These are phyloP conservation scores for Aelia acuminata DNA, from an alignment of 2,888 invertebrate species.

Conservation along the genomic window DNA sequence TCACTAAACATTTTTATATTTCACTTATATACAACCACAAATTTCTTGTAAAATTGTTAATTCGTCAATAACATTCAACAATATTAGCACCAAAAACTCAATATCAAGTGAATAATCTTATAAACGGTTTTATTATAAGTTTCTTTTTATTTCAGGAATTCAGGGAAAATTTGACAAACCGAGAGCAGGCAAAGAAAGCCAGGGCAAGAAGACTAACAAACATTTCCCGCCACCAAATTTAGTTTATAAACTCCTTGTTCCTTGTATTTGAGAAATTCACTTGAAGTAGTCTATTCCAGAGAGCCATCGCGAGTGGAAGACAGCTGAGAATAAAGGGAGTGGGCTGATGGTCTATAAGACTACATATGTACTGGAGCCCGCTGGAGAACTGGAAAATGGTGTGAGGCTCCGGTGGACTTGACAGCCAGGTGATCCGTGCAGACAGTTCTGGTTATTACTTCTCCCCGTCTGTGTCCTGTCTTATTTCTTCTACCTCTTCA, in stretches of 20 bases:
- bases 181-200: background rate
- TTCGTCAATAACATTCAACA: too few species aligned
- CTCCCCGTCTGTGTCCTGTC: slow-evolving; percentile 23
- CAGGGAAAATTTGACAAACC: background rate
- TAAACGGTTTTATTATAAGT: too few species aligned
- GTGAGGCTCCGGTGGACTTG: slow-evolving; percentile 42
- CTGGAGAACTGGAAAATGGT: slow-evolving; percentile 38
- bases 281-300: slow-evolving; percentile 22
- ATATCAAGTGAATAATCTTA: too few species aligned
- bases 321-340: slow-evolving; percentile 19
- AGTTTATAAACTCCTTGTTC: background rate
- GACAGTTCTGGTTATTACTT: slow-evolving; percentile 49
- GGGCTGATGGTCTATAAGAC: slow-evolving; percentile 39
- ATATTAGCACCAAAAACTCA: too few species aligned
- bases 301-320: slow-evolving; percentile 7
- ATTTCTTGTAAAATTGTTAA: too few species aligned
- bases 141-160: too few species aligned
- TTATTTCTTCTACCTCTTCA: slow-evolving; percentile 31
- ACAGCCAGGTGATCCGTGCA: slow-evolving; percentile 50
- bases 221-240: background rate
- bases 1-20: too few species aligned
- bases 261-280: slow-evolving; percentile 34
- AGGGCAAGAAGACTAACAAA: background rate
- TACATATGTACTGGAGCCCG: slow-evolving; percentile 32
- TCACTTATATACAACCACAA: too few species aligned